phyloP scores from a whole-genome alignment of 2,797 vertebrate species.

The Sebastes oblongus region DNA sequence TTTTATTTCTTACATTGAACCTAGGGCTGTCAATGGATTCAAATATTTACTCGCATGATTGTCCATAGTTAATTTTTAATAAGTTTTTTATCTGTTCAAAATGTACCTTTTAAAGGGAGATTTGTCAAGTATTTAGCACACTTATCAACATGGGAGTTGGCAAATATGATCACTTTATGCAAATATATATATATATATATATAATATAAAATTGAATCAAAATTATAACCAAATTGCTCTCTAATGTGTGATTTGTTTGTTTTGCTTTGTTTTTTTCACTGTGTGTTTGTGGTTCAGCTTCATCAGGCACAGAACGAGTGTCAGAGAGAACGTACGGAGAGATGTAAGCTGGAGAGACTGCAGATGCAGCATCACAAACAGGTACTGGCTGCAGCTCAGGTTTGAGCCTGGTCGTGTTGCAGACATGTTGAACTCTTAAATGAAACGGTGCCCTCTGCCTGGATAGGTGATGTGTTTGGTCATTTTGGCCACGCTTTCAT shows the following conservation, averaged over 20 bases:
- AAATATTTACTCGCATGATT: no score
- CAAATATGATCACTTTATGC: no score
- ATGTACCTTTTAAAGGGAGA: no score
- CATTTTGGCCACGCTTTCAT: neutral
- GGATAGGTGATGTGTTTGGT: neutral
- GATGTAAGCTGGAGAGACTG: conserved; percentile 91
- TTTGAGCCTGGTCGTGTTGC: neutral
- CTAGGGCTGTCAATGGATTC: neutral
- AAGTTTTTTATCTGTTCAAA: no score
- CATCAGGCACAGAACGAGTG: conserved; percentile 90
- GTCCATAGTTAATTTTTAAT: no score
- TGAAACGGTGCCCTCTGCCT: neutral
- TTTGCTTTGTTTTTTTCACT: neutral
- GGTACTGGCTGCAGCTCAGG: conserved; percentile 78
- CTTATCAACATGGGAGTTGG: no score
- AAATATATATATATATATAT: no score
- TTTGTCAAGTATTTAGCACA: no score
- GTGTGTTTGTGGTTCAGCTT: conserved; percentile 76
- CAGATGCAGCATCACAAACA: conserved; percentile 95
- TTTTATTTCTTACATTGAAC: neutral
- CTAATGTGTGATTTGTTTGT: neutral
- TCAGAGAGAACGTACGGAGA: conserved; percentile 90
- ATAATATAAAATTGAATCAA: neutral
- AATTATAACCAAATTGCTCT: neutral
- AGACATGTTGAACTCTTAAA: neutral